Base-by-base conservation (phyloP, 2,888 invertebrate species). In the Timema cristinae region DNA sequence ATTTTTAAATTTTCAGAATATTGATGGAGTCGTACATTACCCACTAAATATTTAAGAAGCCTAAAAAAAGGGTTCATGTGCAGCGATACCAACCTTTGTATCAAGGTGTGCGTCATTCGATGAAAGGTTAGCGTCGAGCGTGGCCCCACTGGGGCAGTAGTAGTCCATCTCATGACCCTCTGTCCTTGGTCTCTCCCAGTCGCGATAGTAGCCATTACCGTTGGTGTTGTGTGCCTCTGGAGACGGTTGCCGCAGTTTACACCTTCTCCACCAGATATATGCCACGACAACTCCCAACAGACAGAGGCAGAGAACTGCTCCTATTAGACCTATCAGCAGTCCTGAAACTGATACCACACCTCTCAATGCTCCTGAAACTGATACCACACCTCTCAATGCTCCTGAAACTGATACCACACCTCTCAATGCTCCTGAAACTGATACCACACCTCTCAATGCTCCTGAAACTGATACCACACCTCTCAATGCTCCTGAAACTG, bases 41-140 rank as follows among this genome's bases (percentile, higher is more conserved):
- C 54, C 11, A n/a, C 54, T 54, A 32, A 32, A 32, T 2, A 32
- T 32, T 1, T 32, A 32, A 32, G 32, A 2, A 32, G 32, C 32
- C 32, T 32, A 32, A 32, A 32, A 32, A 32, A 32, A 32, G 4
- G 32, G 32, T 32, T 4, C 32, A 32, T 1, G 32, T 32, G 32
- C 32, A 32, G 11, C 4, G 11, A 11, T n/a, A 50, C 69, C 73
- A 80, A 87, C 88, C 83, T 88, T 88, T 0, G 87, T 85, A 77
- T 88, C 87, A n/a, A 86, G 79, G 77, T 86, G 85, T 13, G 77
- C 72, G 32, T 32, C 32, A 32, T 32, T 32, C 32, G 32, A 32
- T 32, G 32, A 32, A 4, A 32, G 32, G 48, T 76, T 76, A 50
- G 75, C 75, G 52, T 77, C 79, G 59, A 76, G 63, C 11, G 69